These are phyloP conservation scores for Drosophila equinoxialis DNA, from an alignment of 1,140 invertebrate genomes.

Conservation along the genomic window DNA sequence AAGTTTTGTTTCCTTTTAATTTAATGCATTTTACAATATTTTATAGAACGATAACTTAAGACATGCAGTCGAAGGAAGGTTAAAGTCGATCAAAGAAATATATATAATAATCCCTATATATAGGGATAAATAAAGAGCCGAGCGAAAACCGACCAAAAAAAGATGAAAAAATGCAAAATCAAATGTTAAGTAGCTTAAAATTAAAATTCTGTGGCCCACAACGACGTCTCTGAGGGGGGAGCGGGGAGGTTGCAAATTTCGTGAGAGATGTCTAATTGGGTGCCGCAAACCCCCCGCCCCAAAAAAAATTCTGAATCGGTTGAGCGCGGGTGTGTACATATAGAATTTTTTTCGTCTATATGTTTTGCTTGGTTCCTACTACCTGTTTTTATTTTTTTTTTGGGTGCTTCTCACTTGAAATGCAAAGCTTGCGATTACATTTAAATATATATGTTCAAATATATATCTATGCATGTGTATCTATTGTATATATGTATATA, in stretches of 20 bases:
- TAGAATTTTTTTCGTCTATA: constrained; percentile 34
- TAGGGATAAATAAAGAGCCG: background rate
- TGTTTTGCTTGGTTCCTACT: constrained; percentile 29
- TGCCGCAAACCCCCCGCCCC: constrained; percentile 25
- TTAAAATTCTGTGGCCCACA: constrained; percentile 28
- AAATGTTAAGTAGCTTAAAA: constrained; percentile 52
- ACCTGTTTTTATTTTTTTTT: constrained; percentile 58
- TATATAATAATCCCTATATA: too few species aligned
- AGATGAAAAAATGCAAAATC: background rate
- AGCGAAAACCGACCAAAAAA: background rate
- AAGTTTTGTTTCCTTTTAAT: too few species aligned
- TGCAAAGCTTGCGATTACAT: constrained; percentile 57
- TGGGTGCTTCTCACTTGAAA: constrained; percentile 50
- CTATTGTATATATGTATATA: constrained; percentile 18
- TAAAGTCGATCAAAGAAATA: too few species aligned
- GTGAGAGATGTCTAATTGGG: constrained; percentile 51
- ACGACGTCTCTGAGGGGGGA: background rate
- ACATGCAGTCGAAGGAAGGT: too few species aligned
- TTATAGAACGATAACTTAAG: background rate
- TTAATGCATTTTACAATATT: background rate
- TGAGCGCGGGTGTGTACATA: constrained; percentile 39
- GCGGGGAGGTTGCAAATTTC: background rate
- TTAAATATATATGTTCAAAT: constrained; percentile 20
- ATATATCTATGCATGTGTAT: constrained; percentile 26
- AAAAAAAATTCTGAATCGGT: constrained; percentile 4